Base-by-base conservation (phyloP, 1,140 invertebrate genomes). In the Drosophila truncata region DNA sequence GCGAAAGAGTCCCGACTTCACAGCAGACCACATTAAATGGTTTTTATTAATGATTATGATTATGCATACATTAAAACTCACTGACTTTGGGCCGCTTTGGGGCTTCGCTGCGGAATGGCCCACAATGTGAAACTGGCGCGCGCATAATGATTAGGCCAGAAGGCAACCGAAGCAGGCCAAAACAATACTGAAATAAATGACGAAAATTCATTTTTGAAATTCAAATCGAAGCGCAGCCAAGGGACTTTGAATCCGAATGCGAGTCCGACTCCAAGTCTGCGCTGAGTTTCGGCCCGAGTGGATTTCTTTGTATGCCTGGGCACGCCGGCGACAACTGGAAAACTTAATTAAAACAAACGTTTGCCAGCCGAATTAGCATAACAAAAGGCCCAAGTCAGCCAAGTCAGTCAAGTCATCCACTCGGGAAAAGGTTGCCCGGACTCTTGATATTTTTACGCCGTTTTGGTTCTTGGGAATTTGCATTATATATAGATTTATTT, bases 271-370 rank as follows among this genome's bases (percentile, higher is more conserved):
- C 23, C 6, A 25, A 78, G 41, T 63, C 49, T 66, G 71, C 55
- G 61, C 35, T 61, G 74, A 81, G 73, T 66, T 41, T 74, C 70
- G 47, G 73, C 57, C 54, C 66, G 69, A 82, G 74, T 74, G 62
- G 44, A 67, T 42, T 49, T 64, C 67, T 90, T 79, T 76, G 76
- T 73, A 83, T 87, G 83, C 83, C 67, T 55, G 60, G 62, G 41
- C 65, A 71, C 77, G 70, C 70, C 61, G 49, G 63, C 70, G 65
- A 78, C 78, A 85, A 69, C 72, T 85, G 78, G 46, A 70, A 71
- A 82, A 73, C 71, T 71, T 90, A 90, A 90, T 90, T 90, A 90
- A 90, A 90, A 85, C 82, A 90, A 90, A 91, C 86, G 85, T 84
- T 88, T 88, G 83, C 82, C 63, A 62, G 76, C 44, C 59, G 63